Evolutionary conservation across 2,113 vertebrate species (phyloP).

Genomic region (Chrysemys picta): DNA sequence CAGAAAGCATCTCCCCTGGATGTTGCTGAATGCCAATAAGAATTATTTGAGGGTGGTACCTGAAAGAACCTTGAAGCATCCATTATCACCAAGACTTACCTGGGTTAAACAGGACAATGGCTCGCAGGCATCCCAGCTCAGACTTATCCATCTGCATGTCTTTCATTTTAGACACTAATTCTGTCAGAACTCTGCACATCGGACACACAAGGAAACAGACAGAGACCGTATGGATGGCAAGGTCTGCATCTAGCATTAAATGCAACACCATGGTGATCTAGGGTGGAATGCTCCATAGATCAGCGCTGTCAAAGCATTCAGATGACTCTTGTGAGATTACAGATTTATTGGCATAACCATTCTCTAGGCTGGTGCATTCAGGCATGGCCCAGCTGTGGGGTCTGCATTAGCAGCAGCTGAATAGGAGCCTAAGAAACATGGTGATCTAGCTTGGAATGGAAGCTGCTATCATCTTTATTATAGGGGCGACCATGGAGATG

Average conservation of each 20-base stretch:
- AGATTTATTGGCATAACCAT: not conserved
- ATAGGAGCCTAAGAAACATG: not conserved
- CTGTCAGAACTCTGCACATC: conserved; percentile 88
- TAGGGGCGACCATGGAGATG: too few species aligned
- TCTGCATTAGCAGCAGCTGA: not conserved
- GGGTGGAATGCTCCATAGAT: not conserved
- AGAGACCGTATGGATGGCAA: not conserved
- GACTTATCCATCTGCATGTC: conserved; percentile 99
- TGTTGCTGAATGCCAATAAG: not conserved
- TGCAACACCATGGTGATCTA: not conserved
- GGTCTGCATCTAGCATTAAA: not conserved
- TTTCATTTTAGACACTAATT: conserved; percentile 98
- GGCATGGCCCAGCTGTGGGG: not conserved
- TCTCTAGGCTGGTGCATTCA: not conserved
- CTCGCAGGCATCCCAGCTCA: conserved; percentile 92
- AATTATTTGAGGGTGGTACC: not conserved
- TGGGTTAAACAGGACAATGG: conserved; percentile 96
- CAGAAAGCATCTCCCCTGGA: not conserved
- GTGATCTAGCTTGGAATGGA: not conserved
- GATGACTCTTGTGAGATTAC: not conserved
- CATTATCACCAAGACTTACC: conserved; percentile 67
- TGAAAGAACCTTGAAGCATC: not conserved
- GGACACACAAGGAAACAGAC: not conserved
- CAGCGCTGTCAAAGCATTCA: not conserved
- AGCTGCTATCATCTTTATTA: not conserved